Evolutionary conservation across 1,140 invertebrate genomes (phyloP), one percentile per base, ranked within the genome.

Genomic region (Pseudomyrmex sp.): DNA sequence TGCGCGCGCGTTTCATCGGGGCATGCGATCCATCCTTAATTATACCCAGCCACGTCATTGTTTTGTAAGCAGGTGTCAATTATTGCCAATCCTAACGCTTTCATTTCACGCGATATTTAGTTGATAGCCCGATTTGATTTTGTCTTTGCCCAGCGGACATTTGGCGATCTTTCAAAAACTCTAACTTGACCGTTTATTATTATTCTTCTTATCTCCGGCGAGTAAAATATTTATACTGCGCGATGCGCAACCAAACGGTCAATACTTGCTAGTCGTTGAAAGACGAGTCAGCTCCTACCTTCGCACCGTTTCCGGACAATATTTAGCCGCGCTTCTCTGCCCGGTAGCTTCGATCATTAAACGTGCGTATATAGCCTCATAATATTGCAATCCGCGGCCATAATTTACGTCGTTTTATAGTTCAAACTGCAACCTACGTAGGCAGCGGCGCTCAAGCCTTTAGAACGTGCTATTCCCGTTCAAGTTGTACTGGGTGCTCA

Each of bases 401-500:
- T 94, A 94, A 94, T 94, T 94, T 94, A 93, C 93, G 92, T 94
- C 93, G 93, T 94, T 94, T 94, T 94, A 94, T 94, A 94, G 93
- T 94, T 94, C 91, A 94, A 94, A 94, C 93, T 94, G 93, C 92
- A 93, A 90, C 79, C 86, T 87, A 88, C 82, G 88, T 85, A 87
- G 87, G 86, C 87, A 90, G 87, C 84, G 88, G 79, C 89, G 89
- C 89, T 92, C 92, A 85, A 91, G 90, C 93, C 92, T 93, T 93
- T 93, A 90, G 91, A 93, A 91, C 90, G 91, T 90, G 91, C 92
- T 89, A 91, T 93, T 93, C 77, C 89, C 91, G 91, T 93, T 93
- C 91, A 90, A 92, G 89, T 93, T 93, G 91, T 93, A 93, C 92
- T 88, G 91, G 91, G 90, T 92, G 92, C 92, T 92, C 92, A 92